phyloP scores from a whole-genome alignment of 1,140 invertebrate genomes.

The Eriosoma lanigerum region DNA sequence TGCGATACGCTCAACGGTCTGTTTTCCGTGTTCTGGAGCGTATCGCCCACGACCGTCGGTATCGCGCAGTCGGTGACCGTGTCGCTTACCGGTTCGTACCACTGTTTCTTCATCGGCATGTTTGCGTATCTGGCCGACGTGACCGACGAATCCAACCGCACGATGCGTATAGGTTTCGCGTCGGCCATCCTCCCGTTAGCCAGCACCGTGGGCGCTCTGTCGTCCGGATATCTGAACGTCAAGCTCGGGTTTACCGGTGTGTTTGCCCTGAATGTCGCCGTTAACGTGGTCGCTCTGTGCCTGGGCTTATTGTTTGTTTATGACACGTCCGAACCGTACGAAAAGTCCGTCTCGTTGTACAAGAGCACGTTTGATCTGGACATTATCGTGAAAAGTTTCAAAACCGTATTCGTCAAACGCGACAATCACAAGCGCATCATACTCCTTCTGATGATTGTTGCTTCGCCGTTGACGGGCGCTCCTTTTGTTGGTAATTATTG shows the following conservation, averaged over 20 bases:
- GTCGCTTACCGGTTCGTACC: not conserved
- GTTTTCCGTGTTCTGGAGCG: not conserved
- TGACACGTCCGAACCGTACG: not conserved
- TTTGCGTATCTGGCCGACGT: slow-evolving; percentile 32
- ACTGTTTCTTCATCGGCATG: slow-evolving; percentile 41
- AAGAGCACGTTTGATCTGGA: slow-evolving; percentile 3
- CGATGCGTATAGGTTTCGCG: slow-evolving; percentile 21
- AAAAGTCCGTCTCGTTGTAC: not conserved
- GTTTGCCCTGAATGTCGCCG: not conserved
- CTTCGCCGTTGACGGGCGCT: slow-evolving; percentile 9
- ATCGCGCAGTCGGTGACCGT: not conserved
- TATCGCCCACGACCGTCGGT: slow-evolving; percentile 9
- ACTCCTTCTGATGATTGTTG: slow-evolving; percentile 23
- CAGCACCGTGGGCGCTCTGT: not conserved
- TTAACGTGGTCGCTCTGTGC: not conserved
- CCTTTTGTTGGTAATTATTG: slow-evolving; percentile 29
- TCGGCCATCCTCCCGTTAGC: not conserved
- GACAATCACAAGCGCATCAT: not conserved
- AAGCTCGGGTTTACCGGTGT: not conserved
- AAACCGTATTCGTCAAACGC: not conserved
- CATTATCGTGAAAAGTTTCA: not conserved
- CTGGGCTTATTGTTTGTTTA: not conserved
- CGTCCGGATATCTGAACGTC: slow-evolving; percentile 16
- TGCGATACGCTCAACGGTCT: slow-evolving; percentile 3
- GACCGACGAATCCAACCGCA: slow-evolving; percentile 22